These are phyloP conservation scores for Cephonodes hylas DNA, from an alignment of 2,888 invertebrate genomes.

Conservation along the genomic window DNA sequence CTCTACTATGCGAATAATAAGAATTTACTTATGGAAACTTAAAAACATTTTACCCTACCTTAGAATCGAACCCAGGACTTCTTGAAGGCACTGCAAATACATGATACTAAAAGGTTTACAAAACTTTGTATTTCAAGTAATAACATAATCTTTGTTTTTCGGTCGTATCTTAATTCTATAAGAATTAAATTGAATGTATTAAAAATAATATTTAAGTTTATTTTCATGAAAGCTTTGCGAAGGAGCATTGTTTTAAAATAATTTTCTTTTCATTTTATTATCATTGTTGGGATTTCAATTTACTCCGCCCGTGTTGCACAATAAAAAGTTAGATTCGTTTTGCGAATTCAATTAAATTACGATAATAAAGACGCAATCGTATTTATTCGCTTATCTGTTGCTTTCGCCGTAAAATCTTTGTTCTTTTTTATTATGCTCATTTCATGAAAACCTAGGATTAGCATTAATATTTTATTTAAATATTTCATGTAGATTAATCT, in stretches of 20 bases:
- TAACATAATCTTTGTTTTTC: no score
- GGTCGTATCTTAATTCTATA: neutral
- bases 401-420: neutral
- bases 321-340: neutral
- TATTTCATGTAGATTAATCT: no score
- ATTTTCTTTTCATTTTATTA: neutral
- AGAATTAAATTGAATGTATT: no score
- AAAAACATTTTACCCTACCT: no score
- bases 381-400: neutral
- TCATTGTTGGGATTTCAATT: neutral
- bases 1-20: no score
- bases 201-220: neutral
- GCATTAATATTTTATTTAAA: neutral
- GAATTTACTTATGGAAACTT: no score
- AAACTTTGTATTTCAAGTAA: no score
- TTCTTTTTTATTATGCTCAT: neutral
- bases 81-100: no score
- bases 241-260: neutral
- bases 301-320: neutral
- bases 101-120: no score
- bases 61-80: no score
- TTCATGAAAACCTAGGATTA: neutral
- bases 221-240: neutral
- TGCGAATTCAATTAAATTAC: neutral
- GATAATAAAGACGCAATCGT: neutral